Evolutionary conservation across 2,113 vertebrate species (phyloP), one percentile per base, ranked within the genome.

Genomic region (zebrafish (Danio rerio)): DNA sequence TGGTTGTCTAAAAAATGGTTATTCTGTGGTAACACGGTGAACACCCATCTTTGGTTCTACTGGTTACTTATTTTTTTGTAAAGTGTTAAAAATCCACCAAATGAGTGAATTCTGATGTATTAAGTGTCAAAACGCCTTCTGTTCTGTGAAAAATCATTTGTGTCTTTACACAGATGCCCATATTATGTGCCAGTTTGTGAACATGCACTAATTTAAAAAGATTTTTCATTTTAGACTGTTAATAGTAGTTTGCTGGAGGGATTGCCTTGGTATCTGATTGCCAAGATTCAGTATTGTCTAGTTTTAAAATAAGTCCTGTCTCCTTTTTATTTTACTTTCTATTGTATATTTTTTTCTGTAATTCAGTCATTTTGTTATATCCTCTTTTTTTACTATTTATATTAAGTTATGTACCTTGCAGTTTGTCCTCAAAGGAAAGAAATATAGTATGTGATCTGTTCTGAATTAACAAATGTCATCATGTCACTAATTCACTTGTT

Each of bases 331-430:
- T 62, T 52, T 9, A 0, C 42, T 59, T 62, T 70, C n/a, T 81
- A n/a, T n/a, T 86, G 84, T 91, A 76, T 91, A 52, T 90, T 90
- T 90, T 91, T 92, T 31, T 31, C 31, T 93, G 89, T 93, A 92
- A 92, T 63, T 20, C 45, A n/a, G 15, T 63, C 52, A 45, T 63
- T 40, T 78, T 62, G 47, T 89, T 87, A 86, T 90, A 70, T 78
- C 61, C 86, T 89, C 88, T 89, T 91, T 90, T n/a, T 88, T 86
- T 86, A 87, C 78, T 94, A 93, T 94, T 94, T 93, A 93, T 92
- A 89, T 84, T 86, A 65, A 88, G 87, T 89, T 89, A 87, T 85
- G 77, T 87, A 85, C 69, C 85, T 84, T 90, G 85, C 85, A 86
- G 49, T 82, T 72, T 70, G 49, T 86, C 72, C 84, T 82, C 71